Base-by-base conservation (phyloP, 2,888 invertebrate species). In the Drosophila kambysellisi region DNA sequence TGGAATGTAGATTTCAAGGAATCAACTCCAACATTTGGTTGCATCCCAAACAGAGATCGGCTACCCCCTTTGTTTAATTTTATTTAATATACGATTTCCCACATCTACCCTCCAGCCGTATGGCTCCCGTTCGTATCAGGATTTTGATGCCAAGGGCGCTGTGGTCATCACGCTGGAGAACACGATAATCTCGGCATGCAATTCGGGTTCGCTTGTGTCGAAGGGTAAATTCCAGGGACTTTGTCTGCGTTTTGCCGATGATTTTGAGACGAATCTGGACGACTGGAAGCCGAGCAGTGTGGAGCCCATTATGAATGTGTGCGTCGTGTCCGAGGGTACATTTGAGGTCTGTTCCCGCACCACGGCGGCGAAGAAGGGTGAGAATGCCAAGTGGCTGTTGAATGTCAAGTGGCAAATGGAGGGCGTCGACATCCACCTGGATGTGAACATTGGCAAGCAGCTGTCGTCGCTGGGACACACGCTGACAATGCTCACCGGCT, bases 351-450 rank as follows among this genome's bases (percentile, higher is more conserved):
- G 93, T 57, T 93, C 93, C 0, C 94, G 98, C 71, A 99, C 99
- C 0, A 96, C 97, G 61, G 97, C 98, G 11, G 96, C 97, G 41
- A 97, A 97, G 92, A 96, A 96, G 74, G 69, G 92, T 95, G 97
- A 97, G 92, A 98, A 99, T 93, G 99, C 99, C 4, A 99, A 99
- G 92, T 99, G 99, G 99, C 96, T 99, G 90, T 94, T 99, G 68
- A 99, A 99, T 93, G 98, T 99, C 1, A 97, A 98, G 78, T 99
- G 99, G 98, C 97, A 99, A 94, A 99, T 99, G 99, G 98, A 99
- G 93, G 99, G 99, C 58, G 98, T 99, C 11, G 99, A 99, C 91
- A 98, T 99, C 79, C 98, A 99, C 92, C 94, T 99, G 65, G 99
- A 99, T 93, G 97, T 98, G 0, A 98, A 97, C 92, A 98, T 99